Evolutionary conservation across 2,888 invertebrate species (phyloP).

Genomic region (Coelopa pilipes): DNA sequence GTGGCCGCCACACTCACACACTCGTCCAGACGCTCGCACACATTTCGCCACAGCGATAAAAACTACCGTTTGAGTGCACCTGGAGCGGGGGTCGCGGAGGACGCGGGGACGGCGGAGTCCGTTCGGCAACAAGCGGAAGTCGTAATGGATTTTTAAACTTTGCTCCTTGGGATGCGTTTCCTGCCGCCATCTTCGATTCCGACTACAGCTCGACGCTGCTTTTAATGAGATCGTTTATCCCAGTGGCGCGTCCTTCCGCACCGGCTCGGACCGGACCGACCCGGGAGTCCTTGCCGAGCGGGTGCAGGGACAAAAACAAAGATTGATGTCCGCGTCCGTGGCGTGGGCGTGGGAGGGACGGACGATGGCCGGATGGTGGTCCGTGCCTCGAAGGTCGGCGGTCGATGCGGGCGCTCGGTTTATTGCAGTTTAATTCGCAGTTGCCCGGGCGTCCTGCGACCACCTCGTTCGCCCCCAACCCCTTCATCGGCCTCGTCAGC

Average conservation of each 20-base stretch:
- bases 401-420: too few relatives aligned
- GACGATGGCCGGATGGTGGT: too few relatives aligned
- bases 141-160: conserved; percentile 33
- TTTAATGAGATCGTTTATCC: conserved; percentile 30
- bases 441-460: too few relatives aligned
- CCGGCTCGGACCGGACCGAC: not conserved
- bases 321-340: too few relatives aligned
- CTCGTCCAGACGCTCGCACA: too few relatives aligned
- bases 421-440: too few relatives aligned
- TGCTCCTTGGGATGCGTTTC: conserved; percentile 20
- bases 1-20: too few relatives aligned
- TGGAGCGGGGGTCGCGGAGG: conserved; percentile 12
- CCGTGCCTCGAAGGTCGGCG: too few relatives aligned
- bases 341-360: too few relatives aligned
- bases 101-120: conserved; percentile 20
- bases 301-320: too few relatives aligned
- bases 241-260: not conserved
- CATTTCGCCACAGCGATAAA: not conserved
- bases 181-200: conserved; percentile 8
- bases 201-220: conserved; percentile 9
- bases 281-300: too few relatives aligned
- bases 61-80: conserved; percentile 23
- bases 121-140: conserved; percentile 15
- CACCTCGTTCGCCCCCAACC: too few relatives aligned
- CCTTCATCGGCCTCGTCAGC: conserved; percentile 52